Evolutionary conservation across 2,888 invertebrate species (phyloP).

Genomic region (Leptopilina myrica): DNA sequence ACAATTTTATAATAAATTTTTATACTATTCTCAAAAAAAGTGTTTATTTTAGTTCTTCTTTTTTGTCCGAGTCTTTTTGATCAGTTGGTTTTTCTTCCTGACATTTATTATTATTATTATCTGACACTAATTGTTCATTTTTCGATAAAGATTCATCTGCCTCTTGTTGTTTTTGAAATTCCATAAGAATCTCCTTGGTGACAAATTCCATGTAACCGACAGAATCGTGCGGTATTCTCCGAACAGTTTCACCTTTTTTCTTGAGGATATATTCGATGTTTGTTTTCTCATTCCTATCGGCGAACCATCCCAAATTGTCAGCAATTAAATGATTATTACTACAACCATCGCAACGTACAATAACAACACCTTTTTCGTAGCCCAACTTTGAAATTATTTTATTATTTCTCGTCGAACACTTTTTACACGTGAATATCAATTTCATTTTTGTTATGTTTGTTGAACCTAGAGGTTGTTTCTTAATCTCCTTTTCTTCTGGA

Average conservation of each 20-base stretch:
- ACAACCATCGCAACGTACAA: constrained; percentile 93
- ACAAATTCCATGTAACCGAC: constrained; percentile 78
- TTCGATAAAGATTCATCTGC: constrained; percentile 16
- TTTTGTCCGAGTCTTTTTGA: constrained; percentile 11
- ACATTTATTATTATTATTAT: constrained; percentile 19
- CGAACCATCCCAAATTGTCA: constrained; percentile 97
- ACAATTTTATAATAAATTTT: constrained; percentile 55
- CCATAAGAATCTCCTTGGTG: constrained; percentile 70
- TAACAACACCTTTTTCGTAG: constrained; percentile 93
- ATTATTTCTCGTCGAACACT: constrained; percentile 86
- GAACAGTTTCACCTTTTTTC: constrained; percentile 90
- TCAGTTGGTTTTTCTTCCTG: constrained; percentile 38
- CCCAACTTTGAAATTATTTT: constrained; percentile 91
- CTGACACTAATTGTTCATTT: constrained; percentile 1
- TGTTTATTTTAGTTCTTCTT: constrained; percentile 1
- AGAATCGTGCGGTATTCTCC: constrained; percentile 75
- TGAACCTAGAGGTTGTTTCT: constrained; percentile 66
- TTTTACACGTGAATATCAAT: constrained; percentile 92
- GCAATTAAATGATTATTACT: constrained; percentile 95
- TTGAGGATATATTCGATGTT: constrained; percentile 95
- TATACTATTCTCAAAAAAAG: constrained; percentile 47
- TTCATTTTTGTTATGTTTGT: constrained; percentile 80
- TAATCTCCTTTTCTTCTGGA: constrained; percentile 11
- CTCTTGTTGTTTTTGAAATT: constrained; percentile 41
- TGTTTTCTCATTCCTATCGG: constrained; percentile 83